phyloP scores from a whole-genome alignment of 2,888 invertebrate species.

The Ethmia dodecea region DNA sequence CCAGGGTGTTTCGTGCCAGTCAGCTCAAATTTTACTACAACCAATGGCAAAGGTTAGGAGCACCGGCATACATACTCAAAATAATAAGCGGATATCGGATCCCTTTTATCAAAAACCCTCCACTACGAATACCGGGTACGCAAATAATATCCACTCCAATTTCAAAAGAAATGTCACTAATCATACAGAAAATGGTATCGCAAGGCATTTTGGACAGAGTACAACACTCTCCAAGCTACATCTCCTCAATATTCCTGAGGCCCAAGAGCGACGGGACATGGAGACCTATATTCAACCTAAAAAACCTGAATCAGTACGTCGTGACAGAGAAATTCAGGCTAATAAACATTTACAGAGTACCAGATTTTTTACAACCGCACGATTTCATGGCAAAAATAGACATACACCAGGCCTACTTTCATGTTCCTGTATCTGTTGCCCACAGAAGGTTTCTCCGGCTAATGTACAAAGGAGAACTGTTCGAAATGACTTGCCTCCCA shows the following conservation, averaged over 20 bases:
- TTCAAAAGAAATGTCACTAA: not conserved
- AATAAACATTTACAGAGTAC: slow-evolving; percentile 20
- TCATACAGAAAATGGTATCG: slow-evolving; percentile 16
- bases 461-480: too few relatives aligned
- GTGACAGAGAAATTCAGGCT: slow-evolving; percentile 17
- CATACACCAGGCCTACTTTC: slow-evolving; percentile 20
- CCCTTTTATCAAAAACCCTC: too few relatives aligned
- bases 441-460: too few relatives aligned
- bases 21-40: too few relatives aligned
- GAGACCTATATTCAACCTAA: slow-evolving; percentile 22
- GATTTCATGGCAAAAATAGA: slow-evolving; percentile 26
- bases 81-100: too few relatives aligned
- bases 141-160: too few relatives aligned
- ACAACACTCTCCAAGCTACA: slow-evolving; percentile 17
- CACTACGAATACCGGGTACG: too few relatives aligned
- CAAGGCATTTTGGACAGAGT: slow-evolving; percentile 14
- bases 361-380: slow-evolving; percentile 21
- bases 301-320: slow-evolving; percentile 23
- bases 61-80: too few relatives aligned
- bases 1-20: too few relatives aligned
- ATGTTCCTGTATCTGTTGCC: too few relatives aligned
- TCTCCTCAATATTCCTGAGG: slow-evolving; percentile 23
- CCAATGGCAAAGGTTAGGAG: too few relatives aligned
- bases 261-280: slow-evolving; percentile 21
- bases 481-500: too few relatives aligned